phyloP scores from a whole-genome alignment of 2,888 invertebrate genomes.

The Pterobdella sp. region DNA sequence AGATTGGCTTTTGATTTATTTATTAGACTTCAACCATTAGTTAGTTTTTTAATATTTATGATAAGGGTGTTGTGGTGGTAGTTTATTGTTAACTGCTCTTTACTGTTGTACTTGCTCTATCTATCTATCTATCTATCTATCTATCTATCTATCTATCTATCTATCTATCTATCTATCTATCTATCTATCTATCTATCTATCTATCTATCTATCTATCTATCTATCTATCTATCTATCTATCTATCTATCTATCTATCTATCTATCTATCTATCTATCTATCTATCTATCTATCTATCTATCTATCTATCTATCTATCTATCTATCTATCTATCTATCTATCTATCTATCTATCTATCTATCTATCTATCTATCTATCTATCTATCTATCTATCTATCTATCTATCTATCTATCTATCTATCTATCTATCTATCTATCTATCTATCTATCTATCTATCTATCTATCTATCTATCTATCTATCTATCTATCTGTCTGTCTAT shows the following conservation, averaged over 20 bases:
- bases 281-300: not conserved
- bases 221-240: not conserved
- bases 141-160: not conserved
- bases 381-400: not conserved
- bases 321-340: not conserved
- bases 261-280: not conserved
- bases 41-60: not conserved
- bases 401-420: not conserved
- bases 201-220: not conserved
- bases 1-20: not conserved
- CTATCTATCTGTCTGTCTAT: not conserved
- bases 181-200: not conserved
- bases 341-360: not conserved
- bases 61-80: no score
- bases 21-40: not conserved
- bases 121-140: not conserved
- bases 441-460: not conserved
- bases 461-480: not conserved
- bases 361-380: not conserved
- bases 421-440: not conserved
- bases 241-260: not conserved
- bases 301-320: not conserved
- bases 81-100: no score
- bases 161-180: not conserved
- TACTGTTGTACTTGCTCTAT: no score